Conservation (phyloP, 2,113 vertebrate genomes). For the Platanista minor region DNA sequence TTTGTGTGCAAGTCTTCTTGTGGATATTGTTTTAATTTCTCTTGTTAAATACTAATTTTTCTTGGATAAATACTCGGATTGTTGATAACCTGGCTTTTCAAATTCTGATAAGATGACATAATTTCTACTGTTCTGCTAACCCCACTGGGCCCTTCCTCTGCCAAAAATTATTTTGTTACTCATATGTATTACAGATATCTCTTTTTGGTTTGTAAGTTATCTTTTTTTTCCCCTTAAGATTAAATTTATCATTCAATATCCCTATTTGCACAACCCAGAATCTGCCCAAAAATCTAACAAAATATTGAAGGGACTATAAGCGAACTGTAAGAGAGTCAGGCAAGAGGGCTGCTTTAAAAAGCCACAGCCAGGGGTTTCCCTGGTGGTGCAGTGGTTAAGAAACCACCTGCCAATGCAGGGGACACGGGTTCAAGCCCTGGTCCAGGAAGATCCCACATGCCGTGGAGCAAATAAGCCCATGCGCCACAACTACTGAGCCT, state of each 20-base stretch:
- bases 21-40: not conserved
- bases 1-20: not conserved
- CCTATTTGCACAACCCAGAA: not conserved
- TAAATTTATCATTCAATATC: not conserved
- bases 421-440: no score
- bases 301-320: not conserved
- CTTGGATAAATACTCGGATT: not conserved
- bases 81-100: not conserved
- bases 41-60: not conserved
- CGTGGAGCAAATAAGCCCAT: accelerated
- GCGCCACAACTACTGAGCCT: no score
- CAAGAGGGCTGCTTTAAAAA: not conserved
- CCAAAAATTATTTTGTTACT: not conserved
- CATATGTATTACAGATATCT: not conserved
- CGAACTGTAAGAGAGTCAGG: not conserved
- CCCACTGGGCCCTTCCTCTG: not conserved
- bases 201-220: not conserved
- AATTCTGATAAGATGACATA: not conserved
- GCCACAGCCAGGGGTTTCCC: no score
- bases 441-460: no score
- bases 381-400: no score
- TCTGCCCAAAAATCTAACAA: not conserved
- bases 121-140: not conserved
- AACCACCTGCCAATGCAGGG: no score
- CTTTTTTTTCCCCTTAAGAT: not conserved